Conservation (phyloP, 2,797 vertebrate genomes). For the Sebastes alutus region DNA sequence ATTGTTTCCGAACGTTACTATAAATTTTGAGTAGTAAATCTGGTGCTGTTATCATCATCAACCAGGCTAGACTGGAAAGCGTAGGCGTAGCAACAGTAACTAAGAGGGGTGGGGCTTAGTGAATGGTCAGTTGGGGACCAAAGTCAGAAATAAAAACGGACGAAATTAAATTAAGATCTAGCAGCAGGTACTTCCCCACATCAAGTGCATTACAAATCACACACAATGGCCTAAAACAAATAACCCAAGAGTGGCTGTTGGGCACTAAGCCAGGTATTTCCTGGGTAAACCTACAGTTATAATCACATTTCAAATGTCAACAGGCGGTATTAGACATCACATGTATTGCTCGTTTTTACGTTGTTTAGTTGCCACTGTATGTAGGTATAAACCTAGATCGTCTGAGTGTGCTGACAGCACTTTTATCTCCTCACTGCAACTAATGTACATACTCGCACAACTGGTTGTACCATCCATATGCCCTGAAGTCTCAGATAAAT, state of each 20-base stretch:
- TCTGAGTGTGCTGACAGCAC: slow-evolving; percentile 44
- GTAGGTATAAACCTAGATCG: background rate
- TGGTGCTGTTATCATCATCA: background rate
- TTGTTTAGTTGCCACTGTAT: background rate
- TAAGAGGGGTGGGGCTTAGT: background rate
- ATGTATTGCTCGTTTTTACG: background rate
- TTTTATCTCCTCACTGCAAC: slow-evolving; percentile 35
- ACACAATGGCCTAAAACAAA: slow-evolving; percentile 49
- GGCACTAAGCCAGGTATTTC: slow-evolving; percentile 14
- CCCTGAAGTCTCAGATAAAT: slow-evolving; percentile 35
- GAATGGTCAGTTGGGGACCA: background rate
- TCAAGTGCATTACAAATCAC: slow-evolving; percentile 26
- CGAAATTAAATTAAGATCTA: background rate
- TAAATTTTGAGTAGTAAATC: background rate
- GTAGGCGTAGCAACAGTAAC: background rate
- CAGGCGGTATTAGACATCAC: background rate
- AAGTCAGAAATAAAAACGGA: background rate
- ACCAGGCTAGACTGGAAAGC: background rate
- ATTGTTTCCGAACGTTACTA: background rate
- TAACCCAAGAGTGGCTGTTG: background rate
- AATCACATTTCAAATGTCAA: slow-evolving; percentile 9
- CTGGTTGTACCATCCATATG: slow-evolving; percentile 49
- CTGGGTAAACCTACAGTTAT: slow-evolving; percentile 5
- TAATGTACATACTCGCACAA: slow-evolving; percentile 64
- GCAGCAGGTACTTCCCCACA: slow-evolving; percentile 14